Conservation (phyloP, 2,888 invertebrate genomes). For the Selenia dentaria region DNA sequence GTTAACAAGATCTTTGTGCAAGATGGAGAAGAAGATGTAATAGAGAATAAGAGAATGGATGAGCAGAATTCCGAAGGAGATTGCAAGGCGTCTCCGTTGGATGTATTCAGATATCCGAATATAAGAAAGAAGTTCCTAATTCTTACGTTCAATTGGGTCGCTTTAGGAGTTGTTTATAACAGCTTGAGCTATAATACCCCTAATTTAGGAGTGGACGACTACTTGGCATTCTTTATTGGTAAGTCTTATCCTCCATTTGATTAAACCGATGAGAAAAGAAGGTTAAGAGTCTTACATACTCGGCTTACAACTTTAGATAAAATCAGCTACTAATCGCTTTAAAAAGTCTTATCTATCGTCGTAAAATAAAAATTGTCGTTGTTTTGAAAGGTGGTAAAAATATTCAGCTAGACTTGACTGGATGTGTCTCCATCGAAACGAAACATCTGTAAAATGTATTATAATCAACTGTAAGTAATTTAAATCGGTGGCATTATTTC, state of each 20-base stretch:
- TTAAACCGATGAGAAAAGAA: too few relatives aligned
- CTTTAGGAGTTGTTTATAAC: constrained; percentile 88
- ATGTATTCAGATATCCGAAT: constrained; percentile 87
- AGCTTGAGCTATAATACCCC: constrained; percentile 87
- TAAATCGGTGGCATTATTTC: too few relatives aligned
- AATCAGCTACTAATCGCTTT: too few relatives aligned
- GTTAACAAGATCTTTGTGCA: constrained; percentile 63
- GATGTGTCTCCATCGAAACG: too few relatives aligned
- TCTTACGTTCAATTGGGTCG: constrained; percentile 87
- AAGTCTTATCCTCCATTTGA: constrained; percentile 45
- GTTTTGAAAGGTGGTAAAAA: too few relatives aligned
- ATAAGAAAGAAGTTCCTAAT: constrained; percentile 87
- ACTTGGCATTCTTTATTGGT: constrained; percentile 88
- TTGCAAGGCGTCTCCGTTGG: constrained; percentile 84
- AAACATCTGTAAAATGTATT: too few relatives aligned
- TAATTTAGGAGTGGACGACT: constrained; percentile 88
- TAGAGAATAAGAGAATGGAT: constrained; percentile 69
- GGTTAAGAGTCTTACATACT: too few relatives aligned
- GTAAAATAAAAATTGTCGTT: too few relatives aligned
- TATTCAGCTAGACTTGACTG: too few relatives aligned
- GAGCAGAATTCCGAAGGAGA: constrained; percentile 75
- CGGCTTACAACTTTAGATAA: too few relatives aligned
- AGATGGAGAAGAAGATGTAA: constrained; percentile 51
- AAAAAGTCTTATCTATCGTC: too few relatives aligned
- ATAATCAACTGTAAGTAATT: too few relatives aligned